Conservation (phyloP, 2,797 vertebrate species). For the Sphenodon punctatus region DNA sequence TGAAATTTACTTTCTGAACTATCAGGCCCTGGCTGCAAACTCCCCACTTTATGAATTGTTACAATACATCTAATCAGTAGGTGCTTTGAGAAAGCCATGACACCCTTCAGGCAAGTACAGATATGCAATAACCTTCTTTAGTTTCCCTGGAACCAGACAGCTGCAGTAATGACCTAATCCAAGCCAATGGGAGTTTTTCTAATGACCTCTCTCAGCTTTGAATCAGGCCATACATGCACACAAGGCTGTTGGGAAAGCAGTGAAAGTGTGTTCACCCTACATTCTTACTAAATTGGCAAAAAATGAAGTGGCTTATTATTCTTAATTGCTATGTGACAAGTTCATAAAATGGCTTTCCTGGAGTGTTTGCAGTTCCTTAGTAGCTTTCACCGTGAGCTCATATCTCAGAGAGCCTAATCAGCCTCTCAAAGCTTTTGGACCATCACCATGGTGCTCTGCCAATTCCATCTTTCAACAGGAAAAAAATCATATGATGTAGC, state of each 20-base stretch:
- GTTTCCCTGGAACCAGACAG: neutral
- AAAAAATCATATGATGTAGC: too few relatives aligned
- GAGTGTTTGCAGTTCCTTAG: neutral
- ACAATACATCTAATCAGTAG: neutral
- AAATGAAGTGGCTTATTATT: conserved; percentile 6
- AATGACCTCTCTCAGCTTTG: too few relatives aligned
- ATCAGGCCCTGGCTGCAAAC: too few relatives aligned
- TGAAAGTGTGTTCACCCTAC: neutral
- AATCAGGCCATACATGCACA: too few relatives aligned
- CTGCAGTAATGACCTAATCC: too few relatives aligned
- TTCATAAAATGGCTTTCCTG: neutral
- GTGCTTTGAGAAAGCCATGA: neutral
- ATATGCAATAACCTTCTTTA: neutral
- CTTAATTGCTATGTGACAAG: conserved; percentile 32
- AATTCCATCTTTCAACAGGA: too few relatives aligned
- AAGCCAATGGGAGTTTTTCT: too few relatives aligned
- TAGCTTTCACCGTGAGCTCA: neutral
- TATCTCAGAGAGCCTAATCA: neutral
- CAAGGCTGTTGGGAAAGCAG: neutral
- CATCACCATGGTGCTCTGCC: too few relatives aligned
- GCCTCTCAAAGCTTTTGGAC: conserved; percentile 5
- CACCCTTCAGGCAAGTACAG: neutral
- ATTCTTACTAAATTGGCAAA: conserved; percentile 22
- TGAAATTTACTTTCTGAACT: too few relatives aligned
- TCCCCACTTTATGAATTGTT: neutral